Conservation (phyloP, 1,140 invertebrate genomes). For the Hirudo medicinalis region DNA sequence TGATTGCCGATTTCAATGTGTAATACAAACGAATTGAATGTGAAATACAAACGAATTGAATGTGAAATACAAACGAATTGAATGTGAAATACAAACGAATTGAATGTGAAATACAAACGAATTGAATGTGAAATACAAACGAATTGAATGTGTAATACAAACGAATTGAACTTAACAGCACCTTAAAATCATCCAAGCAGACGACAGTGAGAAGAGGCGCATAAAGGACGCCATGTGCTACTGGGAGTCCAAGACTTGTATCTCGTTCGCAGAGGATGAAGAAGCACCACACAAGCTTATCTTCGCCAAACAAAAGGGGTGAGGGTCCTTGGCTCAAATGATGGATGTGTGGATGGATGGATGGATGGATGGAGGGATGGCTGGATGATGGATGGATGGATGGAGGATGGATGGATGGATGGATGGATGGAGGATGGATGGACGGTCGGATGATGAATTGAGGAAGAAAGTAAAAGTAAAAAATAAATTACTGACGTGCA, state of each 20-base stretch:
- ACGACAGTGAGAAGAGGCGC: slow-evolving; percentile 68
- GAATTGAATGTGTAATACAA: no score
- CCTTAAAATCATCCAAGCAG: slow-evolving; percentile 24
- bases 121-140: no score
- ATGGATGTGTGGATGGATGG: neutral
- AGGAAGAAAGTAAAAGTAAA: no score
- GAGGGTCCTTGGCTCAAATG: neutral
- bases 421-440: slow-evolving; percentile 11
- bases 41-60: no score
- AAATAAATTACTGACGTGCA: no score
- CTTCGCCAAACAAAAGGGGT: slow-evolving; percentile 21
- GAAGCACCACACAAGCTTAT: slow-evolving; percentile 18
- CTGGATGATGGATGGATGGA: neutral
- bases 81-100: no score
- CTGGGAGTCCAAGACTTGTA: slow-evolving; percentile 92
- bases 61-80: no score
- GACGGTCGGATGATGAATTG: slow-evolving; percentile 8
- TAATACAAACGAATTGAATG: no score
- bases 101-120: no score
- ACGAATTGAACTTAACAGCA: no score
- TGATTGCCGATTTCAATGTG: no score
- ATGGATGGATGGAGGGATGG: neutral
- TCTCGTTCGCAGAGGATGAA: slow-evolving; percentile 75
- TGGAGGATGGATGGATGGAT: neutral
- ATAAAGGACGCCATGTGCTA: slow-evolving; percentile 94